Conservation (phyloP, 2,113 vertebrate species). For the Callithrix jacchus region DNA sequence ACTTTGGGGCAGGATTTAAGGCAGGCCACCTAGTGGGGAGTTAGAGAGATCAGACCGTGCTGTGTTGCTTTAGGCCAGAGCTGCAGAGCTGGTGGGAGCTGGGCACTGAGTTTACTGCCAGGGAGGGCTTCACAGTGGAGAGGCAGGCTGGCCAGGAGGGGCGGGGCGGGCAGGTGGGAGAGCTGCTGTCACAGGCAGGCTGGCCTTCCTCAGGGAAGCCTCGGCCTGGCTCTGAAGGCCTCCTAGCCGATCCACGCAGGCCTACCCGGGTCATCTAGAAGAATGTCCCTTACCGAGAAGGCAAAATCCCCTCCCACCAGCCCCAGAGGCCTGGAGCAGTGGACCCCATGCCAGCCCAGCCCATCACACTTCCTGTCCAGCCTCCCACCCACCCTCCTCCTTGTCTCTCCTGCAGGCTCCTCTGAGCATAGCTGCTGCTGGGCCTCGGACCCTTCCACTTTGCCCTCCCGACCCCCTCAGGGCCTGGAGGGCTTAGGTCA, state of each 20-base stretch:
- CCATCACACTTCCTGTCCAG: not conserved
- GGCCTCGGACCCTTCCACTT: not conserved
- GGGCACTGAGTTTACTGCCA: not conserved
- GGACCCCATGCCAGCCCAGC: accelerated
- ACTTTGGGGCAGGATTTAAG: not conserved
- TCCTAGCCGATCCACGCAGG: not conserved
- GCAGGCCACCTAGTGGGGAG: not conserved
- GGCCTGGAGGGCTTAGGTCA: not conserved
- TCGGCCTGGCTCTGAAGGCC: not conserved
- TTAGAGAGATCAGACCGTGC: not conserved
- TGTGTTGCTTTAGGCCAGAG: constrained; percentile 6
- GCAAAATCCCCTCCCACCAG: not conserved
- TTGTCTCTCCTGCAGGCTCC: not conserved
- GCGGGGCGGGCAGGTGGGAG: accelerated
- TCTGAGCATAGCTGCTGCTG: not conserved
- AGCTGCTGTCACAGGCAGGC: not conserved
- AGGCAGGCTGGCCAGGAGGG: not conserved
- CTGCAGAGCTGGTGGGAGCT: not conserved
- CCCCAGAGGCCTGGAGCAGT: not conserved
- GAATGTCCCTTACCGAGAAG: not conserved
- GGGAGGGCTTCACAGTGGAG: not conserved
- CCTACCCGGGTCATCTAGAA: not conserved
- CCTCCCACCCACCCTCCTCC: not conserved
- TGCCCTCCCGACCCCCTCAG: not conserved
- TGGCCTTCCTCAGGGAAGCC: not conserved